Percentiles rank a stretch among this genome's conserved stretches.
Evolutionary conservation across 2,797 vertebrate species (phyloP).

Genomic region (Pseudochirops corinnae): DNA sequence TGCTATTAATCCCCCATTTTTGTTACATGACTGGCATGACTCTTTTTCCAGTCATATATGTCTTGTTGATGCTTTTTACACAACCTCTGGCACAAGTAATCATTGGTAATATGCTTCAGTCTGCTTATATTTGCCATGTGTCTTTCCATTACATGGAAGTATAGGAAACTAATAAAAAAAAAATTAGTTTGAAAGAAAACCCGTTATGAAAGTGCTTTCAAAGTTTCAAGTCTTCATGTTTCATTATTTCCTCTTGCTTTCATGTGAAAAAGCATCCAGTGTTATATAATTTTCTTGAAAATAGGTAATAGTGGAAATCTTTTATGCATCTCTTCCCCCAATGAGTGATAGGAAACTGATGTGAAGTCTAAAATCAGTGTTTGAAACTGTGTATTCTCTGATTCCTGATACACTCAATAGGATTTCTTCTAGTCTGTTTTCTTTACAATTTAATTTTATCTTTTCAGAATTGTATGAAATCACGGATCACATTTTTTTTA

Average conservation of each 20-base stretch:
- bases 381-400: neutral
- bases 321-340: conserved; percentile 63
- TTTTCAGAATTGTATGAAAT: neutral
- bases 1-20: neutral
- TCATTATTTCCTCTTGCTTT: conserved; percentile 58
- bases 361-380: neutral
- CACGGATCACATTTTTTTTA: neutral
- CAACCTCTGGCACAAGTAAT: neutral
- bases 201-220: conserved; percentile 60
- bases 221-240: conserved; percentile 74
- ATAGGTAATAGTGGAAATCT: conserved; percentile 69
- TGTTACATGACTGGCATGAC: neutral
- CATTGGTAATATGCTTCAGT: neutral
- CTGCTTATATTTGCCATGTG: neutral
- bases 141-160: neutral
- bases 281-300: conserved; percentile 73
- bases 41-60: neutral
- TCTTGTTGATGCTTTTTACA: conserved; percentile 31
- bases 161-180: conserved; percentile 23
- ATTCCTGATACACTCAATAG: neutral
- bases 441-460: conserved; percentile 69
- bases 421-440: conserved; percentile 52
- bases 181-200: conserved; percentile 28
- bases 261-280: conserved; percentile 65
- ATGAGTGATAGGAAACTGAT: conserved; percentile 60